Base-by-base conservation (phyloP, 2,888 invertebrate species). In the Drosophila paramelanica region DNA sequence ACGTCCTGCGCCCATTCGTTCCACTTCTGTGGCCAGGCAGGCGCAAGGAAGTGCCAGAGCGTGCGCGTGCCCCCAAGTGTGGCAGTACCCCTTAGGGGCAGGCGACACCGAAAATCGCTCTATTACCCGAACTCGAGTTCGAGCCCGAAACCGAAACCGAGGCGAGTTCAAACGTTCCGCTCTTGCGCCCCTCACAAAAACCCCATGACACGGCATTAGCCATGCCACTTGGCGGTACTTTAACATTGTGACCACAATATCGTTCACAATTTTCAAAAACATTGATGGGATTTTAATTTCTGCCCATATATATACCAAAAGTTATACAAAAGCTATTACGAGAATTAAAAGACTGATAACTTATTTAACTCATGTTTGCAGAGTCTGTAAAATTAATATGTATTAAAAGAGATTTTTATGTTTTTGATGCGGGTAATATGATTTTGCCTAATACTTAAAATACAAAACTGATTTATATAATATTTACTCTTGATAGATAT, bases 41-140 rank as follows among this genome's bases (percentile, higher is more conserved):
- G 82, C 82, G 87, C 82, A 83, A 83, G 82, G 87, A 88, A 83
- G 82, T 83, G 82, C 84, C 84, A 88, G 82, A 88, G 82, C 82
- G 82, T 88, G 87, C 82, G 86, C 79, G 79, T 84, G 84, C 81
- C 88, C 73, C 77, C 58, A 67, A 56, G 36, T 57, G 67, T 36
- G 36, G 36, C 36, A 45, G 25, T 42, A 25, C 38, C 53, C 59
- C 43, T 50, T 36, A 49, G 41, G 56, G 47, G 64, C 57, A 60
- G 66, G 67, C 58, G 43, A 38, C 47, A 51, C 55, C 59, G 56
- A 79, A 73, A 73, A 84, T 74, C 82, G 59, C 78, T 87, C 85
- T 76, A 87, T 87, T 79, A 79, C 60, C 61, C 31, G 31, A 25
- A 38, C 7, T 3, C 31, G 14, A 47, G 11, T 11, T 14, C 45